A percentile compares a stretch with the other conserved stretches of the same genome.
Conservation (phyloP, 1,140 invertebrate genomes). For the Zeugodacus cucurbitae region DNA sequence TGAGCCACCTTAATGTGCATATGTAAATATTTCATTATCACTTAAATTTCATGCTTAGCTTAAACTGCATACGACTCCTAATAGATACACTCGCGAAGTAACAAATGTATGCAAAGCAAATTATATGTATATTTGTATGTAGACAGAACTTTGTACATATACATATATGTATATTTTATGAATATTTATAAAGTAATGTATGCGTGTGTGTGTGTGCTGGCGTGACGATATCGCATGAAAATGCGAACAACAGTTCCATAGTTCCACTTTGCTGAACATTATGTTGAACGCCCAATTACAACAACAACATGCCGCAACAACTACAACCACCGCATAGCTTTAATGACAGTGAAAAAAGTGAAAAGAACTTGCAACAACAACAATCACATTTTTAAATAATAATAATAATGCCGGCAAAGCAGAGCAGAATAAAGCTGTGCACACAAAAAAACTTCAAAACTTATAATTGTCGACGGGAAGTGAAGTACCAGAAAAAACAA, state of each 20-base stretch:
- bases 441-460: background rate
- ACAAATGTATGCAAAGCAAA: too few species aligned
- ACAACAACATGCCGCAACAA: background rate
- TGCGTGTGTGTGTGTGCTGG: background rate
- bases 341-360: background rate
- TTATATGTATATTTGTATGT: too few species aligned
- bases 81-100: background rate
- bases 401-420: background rate
- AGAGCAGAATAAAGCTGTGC: background rate
- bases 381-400: background rate
- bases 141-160: too few species aligned
- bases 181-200: background rate
- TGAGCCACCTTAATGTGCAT: background rate
- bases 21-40: background rate
- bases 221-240: background rate
- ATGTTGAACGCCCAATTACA: background rate
- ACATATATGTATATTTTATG: too few species aligned
- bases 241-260: background rate
- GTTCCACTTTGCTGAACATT: conserved; percentile 4
- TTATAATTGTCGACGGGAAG: background rate
- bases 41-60: background rate
- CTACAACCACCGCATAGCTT: background rate
- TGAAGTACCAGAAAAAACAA: background rate
- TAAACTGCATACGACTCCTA: background rate
- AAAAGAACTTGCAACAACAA: background rate